Percentiles rank a stretch among this genome's conserved stretches.
phyloP scores from a whole-genome alignment of 2,888 invertebrate genomes.

The Eristalinus sepulchralis region DNA sequence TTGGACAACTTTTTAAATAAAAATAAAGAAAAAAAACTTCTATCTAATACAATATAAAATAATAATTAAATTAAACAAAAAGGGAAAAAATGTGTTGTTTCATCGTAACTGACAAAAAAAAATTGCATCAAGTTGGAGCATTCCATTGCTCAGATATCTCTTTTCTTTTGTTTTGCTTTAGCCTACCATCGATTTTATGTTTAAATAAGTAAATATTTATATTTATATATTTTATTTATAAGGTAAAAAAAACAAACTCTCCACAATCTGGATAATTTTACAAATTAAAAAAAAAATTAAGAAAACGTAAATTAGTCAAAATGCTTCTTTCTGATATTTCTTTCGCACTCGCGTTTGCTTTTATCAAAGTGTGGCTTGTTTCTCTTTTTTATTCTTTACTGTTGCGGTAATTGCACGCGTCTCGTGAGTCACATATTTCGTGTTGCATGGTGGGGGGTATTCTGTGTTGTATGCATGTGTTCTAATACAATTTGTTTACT shows the following conservation, averaged over 20 bases:
- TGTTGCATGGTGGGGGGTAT: conserved; percentile 38
- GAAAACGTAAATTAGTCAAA: conserved; percentile 25
- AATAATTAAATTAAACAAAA: conserved; percentile 38
- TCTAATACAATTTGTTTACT: conserved; percentile 29
- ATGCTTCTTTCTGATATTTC: conserved; percentile 40
- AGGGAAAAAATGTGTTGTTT: conserved; percentile 51
- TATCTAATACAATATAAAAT: conserved; percentile 46
- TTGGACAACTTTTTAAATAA: conserved; percentile 51
- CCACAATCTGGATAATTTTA: conserved; percentile 19
- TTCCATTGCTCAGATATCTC: conserved; percentile 9
- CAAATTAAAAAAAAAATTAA: conserved; percentile 19
- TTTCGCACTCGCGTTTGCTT: conserved; percentile 5
- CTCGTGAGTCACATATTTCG: conserved; percentile 18
- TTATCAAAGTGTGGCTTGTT: conserved; percentile 4
- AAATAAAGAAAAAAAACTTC: conserved; percentile 38
- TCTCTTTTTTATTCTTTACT: not conserved
- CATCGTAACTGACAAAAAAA: conserved; percentile 34
- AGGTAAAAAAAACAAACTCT: conserved; percentile 33
- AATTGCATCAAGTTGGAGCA: conserved; percentile 59
- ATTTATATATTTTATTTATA: conserved; percentile 41
- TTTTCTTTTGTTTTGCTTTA: conserved; percentile 22
- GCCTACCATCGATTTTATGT: conserved; percentile 36
- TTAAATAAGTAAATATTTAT: conserved; percentile 47
- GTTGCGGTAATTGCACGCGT: conserved; percentile 1
- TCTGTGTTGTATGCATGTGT: conserved; percentile 23